Conservation (phyloP, 2,888 invertebrate genomes). For the Eristalis pertinax region DNA sequence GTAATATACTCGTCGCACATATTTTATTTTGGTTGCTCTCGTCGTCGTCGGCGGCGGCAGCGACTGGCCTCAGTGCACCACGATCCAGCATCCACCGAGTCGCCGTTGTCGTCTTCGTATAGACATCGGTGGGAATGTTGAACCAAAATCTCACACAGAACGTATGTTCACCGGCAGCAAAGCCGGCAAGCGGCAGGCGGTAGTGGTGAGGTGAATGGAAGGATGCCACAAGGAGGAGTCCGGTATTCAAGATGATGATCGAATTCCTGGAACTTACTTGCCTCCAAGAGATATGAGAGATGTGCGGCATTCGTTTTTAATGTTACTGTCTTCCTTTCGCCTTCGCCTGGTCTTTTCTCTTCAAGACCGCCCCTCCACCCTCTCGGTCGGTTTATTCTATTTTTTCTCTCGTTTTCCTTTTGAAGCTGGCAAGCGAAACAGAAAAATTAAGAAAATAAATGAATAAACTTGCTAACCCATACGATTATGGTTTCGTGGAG, state of each 20-base stretch:
- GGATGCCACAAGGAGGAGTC: slow-evolving; percentile 22
- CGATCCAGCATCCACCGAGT: not conserved
- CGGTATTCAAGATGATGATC: slow-evolving; percentile 74
- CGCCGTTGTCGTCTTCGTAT: slow-evolving; percentile 21
- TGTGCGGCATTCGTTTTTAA: slow-evolving; percentile 72
- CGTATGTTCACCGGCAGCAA: slow-evolving; percentile 1
- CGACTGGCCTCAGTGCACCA: slow-evolving; percentile 1
- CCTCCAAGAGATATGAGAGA: slow-evolving; percentile 72
- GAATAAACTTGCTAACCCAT: slow-evolving; percentile 56
- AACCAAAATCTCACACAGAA: slow-evolving; percentile 58
- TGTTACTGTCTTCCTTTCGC: slow-evolving; percentile 45
- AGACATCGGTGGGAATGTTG: slow-evolving; percentile 61
- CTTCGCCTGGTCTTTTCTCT: slow-evolving; percentile 1
- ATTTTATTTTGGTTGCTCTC: slow-evolving; percentile 56
- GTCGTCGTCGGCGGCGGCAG: slow-evolving; percentile 16
- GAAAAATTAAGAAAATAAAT: slow-evolving; percentile 57
- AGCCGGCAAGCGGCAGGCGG: not conserved
- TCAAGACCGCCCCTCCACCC: not conserved
- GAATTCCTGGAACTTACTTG: slow-evolving; percentile 77
- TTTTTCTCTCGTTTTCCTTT: slow-evolving; percentile 18
- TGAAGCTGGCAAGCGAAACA: slow-evolving; percentile 26
- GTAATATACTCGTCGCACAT: slow-evolving; percentile 69
- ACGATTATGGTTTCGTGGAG: slow-evolving; percentile 57
- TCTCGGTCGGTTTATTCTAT: not conserved
- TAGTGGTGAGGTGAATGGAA: not conserved